Evolutionary conservation across 1,140 invertebrate genomes (phyloP), one percentile per base, ranked within the genome.

Genomic region (Drosophila willistoni): DNA sequence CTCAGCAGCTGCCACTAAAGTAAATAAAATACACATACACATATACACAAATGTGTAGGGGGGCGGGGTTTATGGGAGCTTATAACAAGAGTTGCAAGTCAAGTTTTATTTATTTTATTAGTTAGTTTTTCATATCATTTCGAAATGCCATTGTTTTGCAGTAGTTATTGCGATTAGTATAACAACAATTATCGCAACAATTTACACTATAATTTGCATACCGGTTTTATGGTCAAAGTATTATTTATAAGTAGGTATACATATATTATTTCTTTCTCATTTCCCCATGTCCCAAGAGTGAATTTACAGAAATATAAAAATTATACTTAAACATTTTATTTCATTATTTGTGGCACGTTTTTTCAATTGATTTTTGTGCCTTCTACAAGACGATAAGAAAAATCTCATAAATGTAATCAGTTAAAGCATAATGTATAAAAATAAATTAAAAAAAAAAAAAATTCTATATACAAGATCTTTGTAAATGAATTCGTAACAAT

Each of bases 121-220:
- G 55, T 57, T 57, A 36, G n/a, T 19, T 29, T 55, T 39, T 39
- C 9, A 19, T 59, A 17, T 19, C 14, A 59, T 12, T 19, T 36
- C 55, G n/a, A 33, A 34, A 12, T 17, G 29, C 29, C 29, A 39
- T 59, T 39, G 33, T 59, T 59, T 36, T 36, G 44, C 17, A 12
- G 17, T 51, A 51, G 17, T 51, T 59, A 59, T 33, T 36, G n/a
- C 56, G 33, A 59, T 36, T 51, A 51, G 44, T 17, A 59, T 59
- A 59, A 59, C 56, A 59, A 59, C 33, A 59, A 59, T 59, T 36
- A 22, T 22, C 19, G 44, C 14, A 33, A 17, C 34, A 57, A 57
- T 17, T 70, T 22, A 51, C 13, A 51, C 19, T 51, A 22, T 7
- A 51, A 51, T 51, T 51, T 51, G 44, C 44, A 51, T 51, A 51